Percentiles rank a stretch among this genome's conserved stretches.
phyloP scores from a whole-genome alignment of 2,113 vertebrate genomes.

The Sclerurus mexicanus region DNA sequence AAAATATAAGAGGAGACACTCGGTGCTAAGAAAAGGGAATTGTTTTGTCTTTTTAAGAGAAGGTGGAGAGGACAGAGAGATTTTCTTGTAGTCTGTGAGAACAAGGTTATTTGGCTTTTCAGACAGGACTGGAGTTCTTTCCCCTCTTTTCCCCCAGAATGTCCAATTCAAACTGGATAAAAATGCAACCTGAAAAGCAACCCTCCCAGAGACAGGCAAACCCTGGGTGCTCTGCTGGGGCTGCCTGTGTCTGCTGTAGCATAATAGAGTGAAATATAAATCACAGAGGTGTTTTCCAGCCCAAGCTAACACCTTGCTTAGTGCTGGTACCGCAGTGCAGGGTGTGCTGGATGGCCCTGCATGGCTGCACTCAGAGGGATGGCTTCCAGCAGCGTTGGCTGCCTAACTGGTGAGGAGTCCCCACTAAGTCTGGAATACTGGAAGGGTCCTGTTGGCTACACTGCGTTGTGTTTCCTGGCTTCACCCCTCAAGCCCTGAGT shows the following conservation, averaged over 20 bases:
- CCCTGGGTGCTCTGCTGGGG: background rate
- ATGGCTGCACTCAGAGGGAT: background rate
- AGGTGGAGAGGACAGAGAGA: background rate
- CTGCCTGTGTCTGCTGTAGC: background rate
- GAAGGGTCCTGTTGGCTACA: background rate
- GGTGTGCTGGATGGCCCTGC: background rate
- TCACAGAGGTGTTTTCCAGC: background rate
- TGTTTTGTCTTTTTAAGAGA: background rate
- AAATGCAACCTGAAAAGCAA: background rate
- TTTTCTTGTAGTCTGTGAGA: background rate
- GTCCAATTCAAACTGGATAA: background rate
- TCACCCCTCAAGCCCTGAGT: background rate
- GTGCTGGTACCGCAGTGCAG: background rate
- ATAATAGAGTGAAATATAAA: rapidly evolving
- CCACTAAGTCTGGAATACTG: background rate
- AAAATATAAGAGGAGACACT: background rate
- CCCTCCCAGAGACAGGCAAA: background rate
- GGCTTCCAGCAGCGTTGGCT: background rate
- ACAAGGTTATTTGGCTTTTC: background rate
- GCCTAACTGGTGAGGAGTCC: rapidly evolving
- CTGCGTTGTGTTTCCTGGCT: background rate
- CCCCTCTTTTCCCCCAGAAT: background rate
- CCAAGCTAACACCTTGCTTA: background rate
- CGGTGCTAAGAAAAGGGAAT: background rate
- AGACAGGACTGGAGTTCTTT: background rate